Evolutionary conservation across 2,888 invertebrate genomes (phyloP).

Genomic region (Girardia tigrina): DNA sequence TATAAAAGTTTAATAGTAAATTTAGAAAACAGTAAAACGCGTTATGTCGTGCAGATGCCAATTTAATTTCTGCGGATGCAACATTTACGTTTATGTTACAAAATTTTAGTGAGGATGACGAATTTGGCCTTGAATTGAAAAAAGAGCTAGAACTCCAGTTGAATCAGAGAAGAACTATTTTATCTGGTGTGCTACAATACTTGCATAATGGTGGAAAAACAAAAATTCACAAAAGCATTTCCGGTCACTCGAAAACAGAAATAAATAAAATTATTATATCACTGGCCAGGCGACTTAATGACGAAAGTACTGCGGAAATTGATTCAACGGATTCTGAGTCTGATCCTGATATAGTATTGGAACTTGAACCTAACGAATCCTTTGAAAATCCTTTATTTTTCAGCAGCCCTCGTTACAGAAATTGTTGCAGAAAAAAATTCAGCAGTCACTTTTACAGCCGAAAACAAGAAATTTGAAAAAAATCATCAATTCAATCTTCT

Average conservation of each 20-base stretch:
- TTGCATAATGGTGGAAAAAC: not conserved
- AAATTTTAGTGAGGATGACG: not conserved
- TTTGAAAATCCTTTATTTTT: not conserved
- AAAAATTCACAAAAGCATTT: not conserved
- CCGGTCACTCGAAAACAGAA: not conserved
- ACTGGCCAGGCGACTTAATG: not conserved
- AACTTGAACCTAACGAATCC: not conserved
- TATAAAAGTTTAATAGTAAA: too few species aligned
- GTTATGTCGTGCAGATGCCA: slow-evolving; percentile 10
- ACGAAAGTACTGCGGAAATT: not conserved
- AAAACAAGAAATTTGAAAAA: not conserved
- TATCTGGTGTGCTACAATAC: not conserved
- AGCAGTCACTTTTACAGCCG: not conserved
- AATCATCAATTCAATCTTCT: too few species aligned
- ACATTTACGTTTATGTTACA: slow-evolving; percentile 3
- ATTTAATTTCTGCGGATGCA: not conserved
- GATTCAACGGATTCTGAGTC: not conserved
- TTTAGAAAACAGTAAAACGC: not conserved
- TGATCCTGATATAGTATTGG: not conserved
- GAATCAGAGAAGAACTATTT: slow-evolving; percentile 5
- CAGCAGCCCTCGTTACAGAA: not conserved
- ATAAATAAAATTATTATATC: not conserved
- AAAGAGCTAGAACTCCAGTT: slow-evolving; percentile 7
- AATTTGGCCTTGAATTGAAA: not conserved
- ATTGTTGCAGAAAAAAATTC: not conserved